Evolutionary conservation across 1,140 invertebrate species (phyloP).

Genomic region (Branchinecta lindahli): DNA sequence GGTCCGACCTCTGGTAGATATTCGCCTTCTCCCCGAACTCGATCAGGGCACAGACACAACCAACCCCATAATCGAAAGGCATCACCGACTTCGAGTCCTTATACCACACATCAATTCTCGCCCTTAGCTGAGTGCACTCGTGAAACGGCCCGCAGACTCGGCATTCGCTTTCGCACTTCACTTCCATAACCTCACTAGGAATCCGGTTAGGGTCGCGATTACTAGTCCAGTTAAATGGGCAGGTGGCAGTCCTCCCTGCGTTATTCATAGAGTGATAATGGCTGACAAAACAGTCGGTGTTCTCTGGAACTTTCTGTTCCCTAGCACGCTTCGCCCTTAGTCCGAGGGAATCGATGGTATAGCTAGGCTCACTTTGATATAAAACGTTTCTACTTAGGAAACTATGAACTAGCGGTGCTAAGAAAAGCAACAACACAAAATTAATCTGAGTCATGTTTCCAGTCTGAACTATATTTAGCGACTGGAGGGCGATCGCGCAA

Average conservation of each 20-base stretch:
- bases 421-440: too few relatives aligned
- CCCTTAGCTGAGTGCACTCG: not conserved
- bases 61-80: not conserved
- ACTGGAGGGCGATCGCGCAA: too few relatives aligned
- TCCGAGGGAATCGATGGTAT: not conserved
- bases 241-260: not conserved
- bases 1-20: not conserved
- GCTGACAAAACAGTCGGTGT: not conserved
- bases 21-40: not conserved
- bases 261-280: not conserved
- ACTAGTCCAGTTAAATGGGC: not conserved
- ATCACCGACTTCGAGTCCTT: not conserved
- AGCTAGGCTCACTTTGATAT: not conserved
- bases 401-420: too few relatives aligned
- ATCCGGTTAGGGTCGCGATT: not conserved
- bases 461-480: too few relatives aligned
- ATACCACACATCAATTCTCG: conserved; percentile 2
- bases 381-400: not conserved
- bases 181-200: not conserved
- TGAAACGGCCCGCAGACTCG: not conserved
- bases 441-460: too few relatives aligned
- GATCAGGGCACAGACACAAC: not conserved
- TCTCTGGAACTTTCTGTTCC: not conserved
- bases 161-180: not conserved
- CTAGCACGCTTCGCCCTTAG: not conserved